These are phyloP conservation scores for Orbicella faveolata DNA, from an alignment of 64 coral and sea anemone genomes.

Conservation along the genomic window DNA sequence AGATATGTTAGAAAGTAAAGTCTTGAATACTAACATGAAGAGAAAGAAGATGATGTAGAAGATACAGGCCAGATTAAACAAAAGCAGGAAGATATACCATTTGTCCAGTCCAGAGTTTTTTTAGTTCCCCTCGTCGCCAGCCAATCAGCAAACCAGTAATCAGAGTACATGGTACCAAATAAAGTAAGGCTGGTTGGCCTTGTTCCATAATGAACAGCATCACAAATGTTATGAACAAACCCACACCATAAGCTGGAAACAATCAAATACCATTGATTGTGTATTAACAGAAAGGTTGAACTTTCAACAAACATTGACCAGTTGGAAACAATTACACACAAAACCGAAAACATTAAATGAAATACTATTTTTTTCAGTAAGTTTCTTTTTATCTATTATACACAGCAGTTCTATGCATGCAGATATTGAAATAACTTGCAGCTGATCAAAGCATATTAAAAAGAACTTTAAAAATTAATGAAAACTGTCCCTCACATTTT, in stretches of 20 bases:
- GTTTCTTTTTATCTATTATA: too few relatives aligned
- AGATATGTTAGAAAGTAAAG: background rate
- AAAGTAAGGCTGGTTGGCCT: constrained; percentile 92
- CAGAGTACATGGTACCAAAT: constrained; percentile 86
- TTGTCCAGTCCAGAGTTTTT: constrained; percentile 91
- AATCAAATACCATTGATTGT: background rate
- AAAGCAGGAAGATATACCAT: constrained; percentile 78
- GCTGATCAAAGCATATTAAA: too few relatives aligned
- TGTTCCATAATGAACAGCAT: constrained; percentile 88
- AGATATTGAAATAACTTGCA: too few relatives aligned
- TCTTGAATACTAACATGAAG: constrained; percentile 45
- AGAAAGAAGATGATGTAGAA: constrained; percentile 34
- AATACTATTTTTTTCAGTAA: too few relatives aligned
- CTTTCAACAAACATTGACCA: background rate
- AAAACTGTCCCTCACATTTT: too few relatives aligned
- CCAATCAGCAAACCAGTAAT: constrained; percentile 71
- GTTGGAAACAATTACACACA: too few relatives aligned
- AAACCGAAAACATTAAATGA: too few relatives aligned
- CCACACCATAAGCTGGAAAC: constrained; percentile 90
- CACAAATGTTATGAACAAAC: constrained; percentile 91
- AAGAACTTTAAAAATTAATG: too few relatives aligned
- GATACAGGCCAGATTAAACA: constrained; percentile 34
- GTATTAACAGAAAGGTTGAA: background rate
- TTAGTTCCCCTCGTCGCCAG: constrained; percentile 62
- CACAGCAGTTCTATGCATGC: too few relatives aligned